phyloP scores from a whole-genome alignment of 2,797 vertebrate genomes.

The Typhlichthys eigenmanni region DNA sequence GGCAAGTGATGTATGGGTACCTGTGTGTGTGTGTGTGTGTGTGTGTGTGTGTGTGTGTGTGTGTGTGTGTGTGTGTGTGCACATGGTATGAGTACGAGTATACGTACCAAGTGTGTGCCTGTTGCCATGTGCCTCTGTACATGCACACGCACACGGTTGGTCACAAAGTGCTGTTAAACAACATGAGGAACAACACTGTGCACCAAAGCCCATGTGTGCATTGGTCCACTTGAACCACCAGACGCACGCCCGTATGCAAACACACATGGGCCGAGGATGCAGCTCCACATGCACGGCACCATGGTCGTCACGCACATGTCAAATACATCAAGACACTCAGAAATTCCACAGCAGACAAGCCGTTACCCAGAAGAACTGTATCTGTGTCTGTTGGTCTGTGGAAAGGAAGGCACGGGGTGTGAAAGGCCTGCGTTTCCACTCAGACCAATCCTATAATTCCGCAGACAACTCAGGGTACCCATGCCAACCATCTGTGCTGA shows the following conservation, averaged over 20 bases:
- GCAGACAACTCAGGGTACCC: slow-evolving; percentile 53
- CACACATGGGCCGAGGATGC: slow-evolving; percentile 71
- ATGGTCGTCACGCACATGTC: slow-evolving; percentile 85
- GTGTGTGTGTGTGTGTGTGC: slow-evolving; percentile 34
- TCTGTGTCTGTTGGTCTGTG: slow-evolving; percentile 62
- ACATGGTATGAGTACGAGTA: slow-evolving; percentile 23
- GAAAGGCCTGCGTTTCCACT: slow-evolving; percentile 61
- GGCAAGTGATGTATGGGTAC: slow-evolving; percentile 61
- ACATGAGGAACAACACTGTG: slow-evolving; percentile 26
- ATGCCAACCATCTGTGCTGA: slow-evolving; percentile 62
- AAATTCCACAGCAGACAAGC: slow-evolving; percentile 81
- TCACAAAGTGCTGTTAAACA: slow-evolving; percentile 46
- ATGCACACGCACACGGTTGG: slow-evolving; percentile 18
- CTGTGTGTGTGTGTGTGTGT: slow-evolving; percentile 22
- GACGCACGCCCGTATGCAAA: slow-evolving; percentile 17
- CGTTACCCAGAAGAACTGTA: slow-evolving; percentile 54
- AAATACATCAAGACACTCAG: slow-evolving; percentile 87
- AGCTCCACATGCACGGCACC: slow-evolving; percentile 76
- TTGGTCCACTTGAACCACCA: slow-evolving; percentile 39
- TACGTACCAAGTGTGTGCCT: not conserved
- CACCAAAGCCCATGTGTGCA: slow-evolving; percentile 31
- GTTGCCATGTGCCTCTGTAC: slow-evolving; percentile 24
- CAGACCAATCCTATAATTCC: slow-evolving; percentile 73
- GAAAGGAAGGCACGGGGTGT: slow-evolving; percentile 44
- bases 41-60: slow-evolving; percentile 31